These are phyloP conservation scores for Desmodus rotundus DNA, from an alignment of 2,113 vertebrate genomes.

Conservation along the genomic window DNA sequence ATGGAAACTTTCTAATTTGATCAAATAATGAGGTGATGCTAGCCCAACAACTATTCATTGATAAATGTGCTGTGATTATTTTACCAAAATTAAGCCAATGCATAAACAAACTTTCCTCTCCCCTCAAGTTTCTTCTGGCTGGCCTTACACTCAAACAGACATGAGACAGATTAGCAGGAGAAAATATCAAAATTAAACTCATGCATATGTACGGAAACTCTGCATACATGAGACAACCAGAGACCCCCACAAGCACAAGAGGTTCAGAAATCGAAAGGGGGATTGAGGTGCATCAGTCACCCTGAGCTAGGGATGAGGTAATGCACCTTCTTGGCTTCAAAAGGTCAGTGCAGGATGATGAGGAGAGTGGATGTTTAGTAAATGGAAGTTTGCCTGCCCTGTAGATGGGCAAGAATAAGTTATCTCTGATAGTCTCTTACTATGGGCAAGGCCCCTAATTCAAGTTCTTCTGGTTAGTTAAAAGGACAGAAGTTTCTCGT, in stretches of 20 bases:
- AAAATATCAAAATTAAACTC: neutral
- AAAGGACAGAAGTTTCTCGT: neutral
- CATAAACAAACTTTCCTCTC: neutral
- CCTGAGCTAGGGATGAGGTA: neutral
- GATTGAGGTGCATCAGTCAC: neutral
- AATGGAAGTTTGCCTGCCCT: neutral
- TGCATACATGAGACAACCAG: neutral
- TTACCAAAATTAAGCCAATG: slow-evolving; percentile 17
- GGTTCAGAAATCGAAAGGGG: neutral
- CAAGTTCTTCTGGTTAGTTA: neutral
- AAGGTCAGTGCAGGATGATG: neutral
- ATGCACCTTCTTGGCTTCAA: neutral
- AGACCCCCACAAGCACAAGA: neutral
- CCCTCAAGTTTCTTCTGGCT: neutral
- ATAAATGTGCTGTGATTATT: neutral
- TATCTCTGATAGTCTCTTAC: neutral
- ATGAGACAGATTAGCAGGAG: neutral
- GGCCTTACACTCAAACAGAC: neutral
- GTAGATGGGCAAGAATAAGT: neutral
- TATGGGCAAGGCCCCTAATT: neutral
- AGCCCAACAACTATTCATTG: neutral
- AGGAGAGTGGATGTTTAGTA: neutral
- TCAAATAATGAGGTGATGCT: neutral
- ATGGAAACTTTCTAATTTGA: neutral
- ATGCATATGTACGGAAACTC: neutral